Evolutionary conservation across 2,113 vertebrate species (phyloP).

Genomic region (Ceyx melanurus): DNA sequence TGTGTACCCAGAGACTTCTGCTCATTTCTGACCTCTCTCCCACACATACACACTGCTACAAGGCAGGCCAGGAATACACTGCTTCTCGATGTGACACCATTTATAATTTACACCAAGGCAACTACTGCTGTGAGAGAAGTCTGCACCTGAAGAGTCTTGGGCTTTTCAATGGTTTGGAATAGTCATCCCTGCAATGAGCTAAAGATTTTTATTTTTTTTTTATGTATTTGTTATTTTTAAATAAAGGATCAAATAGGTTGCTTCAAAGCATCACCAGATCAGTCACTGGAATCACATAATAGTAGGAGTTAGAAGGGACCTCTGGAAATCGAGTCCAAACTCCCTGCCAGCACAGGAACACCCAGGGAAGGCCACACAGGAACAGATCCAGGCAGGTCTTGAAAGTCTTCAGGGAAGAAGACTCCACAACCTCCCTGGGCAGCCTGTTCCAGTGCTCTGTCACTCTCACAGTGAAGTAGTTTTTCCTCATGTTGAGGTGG

Average conservation of each 20-base stretch:
- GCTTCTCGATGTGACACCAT: not conserved
- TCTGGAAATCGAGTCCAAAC: too few relatives aligned
- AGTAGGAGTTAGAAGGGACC: too few relatives aligned
- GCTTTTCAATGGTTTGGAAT: not conserved
- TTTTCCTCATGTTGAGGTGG: too few relatives aligned
- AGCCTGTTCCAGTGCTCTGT: too few relatives aligned
- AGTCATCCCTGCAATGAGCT: not conserved
- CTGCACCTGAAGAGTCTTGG: not conserved
- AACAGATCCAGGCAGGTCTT: too few relatives aligned
- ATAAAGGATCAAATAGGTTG: not conserved
- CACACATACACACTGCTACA: not conserved
- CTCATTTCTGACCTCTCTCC: not conserved
- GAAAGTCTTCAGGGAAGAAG: too few relatives aligned
- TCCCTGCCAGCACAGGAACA: too few relatives aligned
- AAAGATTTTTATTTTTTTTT: not conserved
- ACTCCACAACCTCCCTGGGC: too few relatives aligned
- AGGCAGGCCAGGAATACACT: not conserved
- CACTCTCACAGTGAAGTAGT: too few relatives aligned
- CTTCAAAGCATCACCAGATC: not conserved
- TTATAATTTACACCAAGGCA: not conserved
- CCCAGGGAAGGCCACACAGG: too few relatives aligned
- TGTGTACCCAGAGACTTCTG: not conserved
- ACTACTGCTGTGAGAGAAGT: not conserved
- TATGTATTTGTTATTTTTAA: not conserved
- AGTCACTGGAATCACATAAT: not conserved